Conservation (phyloP, 2,113 vertebrate genomes). For the Cyanistes caeruleus region DNA sequence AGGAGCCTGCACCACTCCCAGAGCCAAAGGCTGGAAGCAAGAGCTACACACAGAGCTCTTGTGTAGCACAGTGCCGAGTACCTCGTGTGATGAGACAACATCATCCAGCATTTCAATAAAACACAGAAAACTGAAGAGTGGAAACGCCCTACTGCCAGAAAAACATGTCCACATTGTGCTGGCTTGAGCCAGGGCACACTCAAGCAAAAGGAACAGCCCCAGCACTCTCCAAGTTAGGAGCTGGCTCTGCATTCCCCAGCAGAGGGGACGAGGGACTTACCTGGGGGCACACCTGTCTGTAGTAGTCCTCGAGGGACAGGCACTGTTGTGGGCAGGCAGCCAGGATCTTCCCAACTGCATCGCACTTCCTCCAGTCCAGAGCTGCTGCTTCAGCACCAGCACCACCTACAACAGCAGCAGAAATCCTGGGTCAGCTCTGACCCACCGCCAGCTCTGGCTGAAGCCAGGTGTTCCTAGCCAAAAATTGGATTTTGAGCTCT, state of each 20-base stretch:
- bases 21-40: background rate
- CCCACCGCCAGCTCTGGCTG: background rate
- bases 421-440: slow-evolving; percentile 7
- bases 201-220: background rate
- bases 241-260: fast-evolving
- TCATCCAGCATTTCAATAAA: background rate
- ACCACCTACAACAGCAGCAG: slow-evolving; percentile 73
- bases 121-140: background rate
- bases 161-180: fast-evolving
- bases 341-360: slow-evolving; percentile 87
- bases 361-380: slow-evolving; percentile 92
- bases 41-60: background rate
- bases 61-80: background rate
- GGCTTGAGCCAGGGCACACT: background rate
- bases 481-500: background rate
- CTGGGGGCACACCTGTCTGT: slow-evolving; percentile 88
- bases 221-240: background rate
- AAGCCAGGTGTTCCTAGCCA: background rate
- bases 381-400: slow-evolving; percentile 71
- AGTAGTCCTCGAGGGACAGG: slow-evolving; percentile 85
- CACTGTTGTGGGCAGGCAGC: slow-evolving; percentile 91
- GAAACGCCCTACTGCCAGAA: background rate
- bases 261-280: slow-evolving; percentile 58
- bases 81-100: background rate
- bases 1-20: background rate